Evolutionary conservation across 2,797 vertebrate species (phyloP).

Genomic region (Ataeniobius toweri): DNA sequence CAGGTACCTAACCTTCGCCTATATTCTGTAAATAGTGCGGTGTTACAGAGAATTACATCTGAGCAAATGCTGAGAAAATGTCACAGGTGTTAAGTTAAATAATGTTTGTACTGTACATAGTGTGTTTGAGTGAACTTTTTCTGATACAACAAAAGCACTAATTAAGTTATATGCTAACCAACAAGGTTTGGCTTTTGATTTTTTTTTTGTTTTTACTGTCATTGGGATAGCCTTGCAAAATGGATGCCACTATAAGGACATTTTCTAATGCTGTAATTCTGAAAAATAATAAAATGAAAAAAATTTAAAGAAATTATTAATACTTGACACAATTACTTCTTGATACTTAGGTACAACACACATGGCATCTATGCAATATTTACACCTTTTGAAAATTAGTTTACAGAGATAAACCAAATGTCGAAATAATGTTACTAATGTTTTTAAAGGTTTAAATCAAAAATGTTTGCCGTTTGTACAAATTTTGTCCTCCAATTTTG

Average conservation of each 20-base stretch:
- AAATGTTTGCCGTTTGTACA: conserved; percentile 90
- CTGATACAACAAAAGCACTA: conserved; percentile 80
- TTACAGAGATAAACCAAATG: conserved; percentile 98
- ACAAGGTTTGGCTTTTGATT: conserved; percentile 72
- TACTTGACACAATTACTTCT: conserved; percentile 78
- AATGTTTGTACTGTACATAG: conserved; percentile 81
- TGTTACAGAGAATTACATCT: conserved; percentile 67
- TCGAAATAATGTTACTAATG: conserved; percentile 90
- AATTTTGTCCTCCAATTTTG: conserved; percentile 83
- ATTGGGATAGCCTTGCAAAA: conserved; percentile 74
- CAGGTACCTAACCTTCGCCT: conserved; percentile 76
- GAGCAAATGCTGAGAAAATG: conserved; percentile 70
- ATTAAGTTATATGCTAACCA: conserved; percentile 83
- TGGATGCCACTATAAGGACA: conserved; percentile 78
- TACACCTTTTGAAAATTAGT: conserved; percentile 92
- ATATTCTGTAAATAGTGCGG: conserved; percentile 79
- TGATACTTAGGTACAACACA: conserved; percentile 88
- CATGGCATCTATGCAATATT: conserved; percentile 99
- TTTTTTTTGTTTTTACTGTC: conserved; percentile 60
- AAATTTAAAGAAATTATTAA: conserved; percentile 70
- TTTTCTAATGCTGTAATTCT: conserved; percentile 83
- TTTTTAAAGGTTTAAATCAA: conserved; percentile 87
- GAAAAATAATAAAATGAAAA: conserved; percentile 43
- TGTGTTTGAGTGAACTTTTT: conserved; percentile 74
- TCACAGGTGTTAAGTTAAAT: conserved; percentile 74